Evolutionary conservation across 2,113 vertebrate genomes (phyloP).

Genomic region (Muntiacus reevesi): DNA sequence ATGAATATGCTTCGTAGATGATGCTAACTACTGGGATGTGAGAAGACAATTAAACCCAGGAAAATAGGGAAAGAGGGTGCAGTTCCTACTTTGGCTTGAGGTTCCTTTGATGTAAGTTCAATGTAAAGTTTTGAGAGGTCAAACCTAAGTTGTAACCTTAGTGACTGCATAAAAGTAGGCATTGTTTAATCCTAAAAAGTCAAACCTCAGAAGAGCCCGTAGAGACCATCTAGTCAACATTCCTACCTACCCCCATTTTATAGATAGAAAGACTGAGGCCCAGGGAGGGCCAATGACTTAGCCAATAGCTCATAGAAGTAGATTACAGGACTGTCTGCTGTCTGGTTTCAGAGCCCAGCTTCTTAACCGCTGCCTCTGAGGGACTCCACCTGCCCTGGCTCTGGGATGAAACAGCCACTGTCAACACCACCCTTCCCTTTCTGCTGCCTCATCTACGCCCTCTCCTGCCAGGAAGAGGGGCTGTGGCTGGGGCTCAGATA

Average conservation of each 20-base stretch:
- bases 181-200: background rate
- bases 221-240: background rate
- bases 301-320: background rate
- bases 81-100: no score
- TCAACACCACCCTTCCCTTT: background rate
- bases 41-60: background rate
- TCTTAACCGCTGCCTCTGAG: background rate
- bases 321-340: background rate
- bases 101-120: background rate
- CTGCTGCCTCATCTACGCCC: background rate
- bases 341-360: background rate
- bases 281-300: background rate
- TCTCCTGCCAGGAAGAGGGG: background rate
- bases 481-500: background rate
- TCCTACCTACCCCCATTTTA: background rate
- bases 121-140: background rate
- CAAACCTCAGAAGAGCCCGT: background rate
- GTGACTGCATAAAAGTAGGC: background rate
- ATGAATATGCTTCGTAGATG: background rate
- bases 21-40: background rate
- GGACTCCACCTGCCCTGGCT: background rate
- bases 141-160: background rate
- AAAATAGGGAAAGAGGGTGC: background rate
- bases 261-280: background rate
- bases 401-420: background rate